These are phyloP conservation scores for Melitaea cinxia DNA, from an alignment of 1,140 invertebrate genomes.

Conservation along the genomic window DNA sequence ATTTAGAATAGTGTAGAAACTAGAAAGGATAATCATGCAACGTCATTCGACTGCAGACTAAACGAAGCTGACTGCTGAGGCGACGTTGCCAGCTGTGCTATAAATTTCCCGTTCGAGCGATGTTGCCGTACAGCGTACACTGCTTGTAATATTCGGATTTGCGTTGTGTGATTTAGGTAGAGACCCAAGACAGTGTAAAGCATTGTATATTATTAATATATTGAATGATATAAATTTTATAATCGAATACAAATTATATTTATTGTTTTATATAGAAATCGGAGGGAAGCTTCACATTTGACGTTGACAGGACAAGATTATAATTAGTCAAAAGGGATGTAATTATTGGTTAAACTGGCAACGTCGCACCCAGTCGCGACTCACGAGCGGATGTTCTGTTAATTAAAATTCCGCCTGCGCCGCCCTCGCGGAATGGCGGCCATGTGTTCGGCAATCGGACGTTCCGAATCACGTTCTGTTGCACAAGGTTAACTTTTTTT, in stretches of 20 bases:
- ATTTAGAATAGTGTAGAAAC: conserved; percentile 77
- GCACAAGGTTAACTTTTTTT: conserved; percentile 78
- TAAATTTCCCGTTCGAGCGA: conserved; percentile 69
- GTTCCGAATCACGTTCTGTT: conserved; percentile 79
- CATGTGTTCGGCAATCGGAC: conserved; percentile 79
- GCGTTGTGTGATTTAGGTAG: conserved; percentile 51
- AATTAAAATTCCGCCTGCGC: conserved; percentile 82
- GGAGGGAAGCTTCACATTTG: conserved; percentile 19
- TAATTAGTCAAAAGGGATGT: conserved; percentile 57
- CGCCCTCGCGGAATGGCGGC: conserved; percentile 80
- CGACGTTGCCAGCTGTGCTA: conserved; percentile 72
- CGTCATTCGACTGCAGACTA: conserved; percentile 71
- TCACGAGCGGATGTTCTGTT: conserved; percentile 81
- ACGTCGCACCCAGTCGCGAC: conserved; percentile 72
- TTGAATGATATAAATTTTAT: conserved; percentile 41
- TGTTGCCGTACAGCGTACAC: conserved; percentile 60
- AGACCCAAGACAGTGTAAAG: conserved; percentile 33
- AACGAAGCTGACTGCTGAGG: conserved; percentile 64
- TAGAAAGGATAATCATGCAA: conserved; percentile 79
- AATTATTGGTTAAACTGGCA: conserved; percentile 61
- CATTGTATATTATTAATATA: no score
- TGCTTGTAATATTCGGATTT: conserved; percentile 45
- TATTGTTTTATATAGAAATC: conserved; percentile 48
- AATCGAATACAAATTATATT: conserved; percentile 49
- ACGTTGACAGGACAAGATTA: background rate